These are phyloP conservation scores for Stegophylla sp. DNA, from an alignment of 2,888 invertebrate genomes.

Conservation along the genomic window DNA sequence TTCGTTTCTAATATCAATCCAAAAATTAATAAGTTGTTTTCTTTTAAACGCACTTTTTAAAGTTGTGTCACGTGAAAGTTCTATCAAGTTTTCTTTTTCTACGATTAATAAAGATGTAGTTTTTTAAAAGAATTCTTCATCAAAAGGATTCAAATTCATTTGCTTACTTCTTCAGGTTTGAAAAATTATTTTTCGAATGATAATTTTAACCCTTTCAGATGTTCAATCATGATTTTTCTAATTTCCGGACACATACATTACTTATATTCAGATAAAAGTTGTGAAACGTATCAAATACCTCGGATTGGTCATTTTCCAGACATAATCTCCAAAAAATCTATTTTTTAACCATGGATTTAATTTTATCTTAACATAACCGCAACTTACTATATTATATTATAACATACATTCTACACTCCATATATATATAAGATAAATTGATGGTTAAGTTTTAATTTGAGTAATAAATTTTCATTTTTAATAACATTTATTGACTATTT, in stretches of 20 bases:
- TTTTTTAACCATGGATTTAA: conserved; percentile 11
- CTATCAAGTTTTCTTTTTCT: conserved; percentile 16
- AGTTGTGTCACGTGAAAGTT: conserved; percentile 8
- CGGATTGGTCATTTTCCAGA: conserved; percentile 5
- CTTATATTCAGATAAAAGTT: conserved; percentile 1
- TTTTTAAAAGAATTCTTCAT: neutral
- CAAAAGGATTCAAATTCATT: conserved; percentile 13
- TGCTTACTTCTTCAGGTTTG: neutral
- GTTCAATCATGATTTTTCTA: neutral
- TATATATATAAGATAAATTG: neutral
- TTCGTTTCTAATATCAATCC: neutral
- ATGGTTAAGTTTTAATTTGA: neutral
- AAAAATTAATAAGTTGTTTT: conserved; percentile 13
- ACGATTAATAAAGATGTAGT: conserved; percentile 12
- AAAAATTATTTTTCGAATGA: neutral
- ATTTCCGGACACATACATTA: neutral
- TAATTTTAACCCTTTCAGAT: conserved; percentile 4
- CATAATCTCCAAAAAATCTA: conserved; percentile 5
- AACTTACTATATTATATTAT: conserved; percentile 2
- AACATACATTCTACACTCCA: neutral
- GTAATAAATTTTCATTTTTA: too few species aligned
- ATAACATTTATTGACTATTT: too few species aligned
- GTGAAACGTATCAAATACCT: conserved; percentile 11
- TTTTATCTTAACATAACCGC: conserved; percentile 20
- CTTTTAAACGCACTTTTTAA: conserved; percentile 25